Base-by-base conservation (phyloP, 2,888 invertebrate genomes). In the Plebejus argus region DNA sequence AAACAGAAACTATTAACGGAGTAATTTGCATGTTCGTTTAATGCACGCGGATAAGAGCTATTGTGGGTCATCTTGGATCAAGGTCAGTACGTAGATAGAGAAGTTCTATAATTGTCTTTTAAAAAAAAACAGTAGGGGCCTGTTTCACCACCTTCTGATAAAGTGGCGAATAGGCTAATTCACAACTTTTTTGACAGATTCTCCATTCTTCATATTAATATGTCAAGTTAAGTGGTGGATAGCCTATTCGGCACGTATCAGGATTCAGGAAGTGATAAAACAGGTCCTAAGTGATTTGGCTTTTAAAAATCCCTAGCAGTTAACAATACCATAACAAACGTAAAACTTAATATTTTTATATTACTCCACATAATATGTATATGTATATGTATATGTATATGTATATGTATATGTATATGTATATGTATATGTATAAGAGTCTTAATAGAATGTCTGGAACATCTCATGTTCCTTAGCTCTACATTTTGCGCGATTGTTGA, bases 61-160 rank as follows among this genome's bases (percentile, higher is more conserved):
- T 45, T 66, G 45, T 49, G 53, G 72, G 77, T 80, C 49, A 78
- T 78, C 77, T 61, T 66, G 58, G 77, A 77, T 58, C 78, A 78
- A 77, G 77, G 78, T 76, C 76, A 77, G 74, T 5, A 33, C 28
- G 66, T 28, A 28, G 66, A 66, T 33, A 15, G 28, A 66, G 28
- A 15, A 33, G 28, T 66, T n/a, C n/a, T n/a, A n/a, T n/a, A n/a
- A n/a, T 15, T 28, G 28, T 28, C 28, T 28, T 18, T 5, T 18
- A 53, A 0, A 45, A 12, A 18, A 53, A 53, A 53, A 53, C 49
- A 15, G 5, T 53, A 0, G 18, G 18, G 4, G 49, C 18, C 28
- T 28, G 28, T 28, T 28, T 28, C 28, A 28, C 28, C 28, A 28
- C 28, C 2, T 28, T 28, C 28, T 28, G 28, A 28, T 28, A 28